A percentile compares a stretch with the other conserved stretches of the same genome.
These are phyloP conservation scores for Poecile atricapillus DNA, from an alignment of 2,113 vertebrate genomes.

Conservation along the genomic window DNA sequence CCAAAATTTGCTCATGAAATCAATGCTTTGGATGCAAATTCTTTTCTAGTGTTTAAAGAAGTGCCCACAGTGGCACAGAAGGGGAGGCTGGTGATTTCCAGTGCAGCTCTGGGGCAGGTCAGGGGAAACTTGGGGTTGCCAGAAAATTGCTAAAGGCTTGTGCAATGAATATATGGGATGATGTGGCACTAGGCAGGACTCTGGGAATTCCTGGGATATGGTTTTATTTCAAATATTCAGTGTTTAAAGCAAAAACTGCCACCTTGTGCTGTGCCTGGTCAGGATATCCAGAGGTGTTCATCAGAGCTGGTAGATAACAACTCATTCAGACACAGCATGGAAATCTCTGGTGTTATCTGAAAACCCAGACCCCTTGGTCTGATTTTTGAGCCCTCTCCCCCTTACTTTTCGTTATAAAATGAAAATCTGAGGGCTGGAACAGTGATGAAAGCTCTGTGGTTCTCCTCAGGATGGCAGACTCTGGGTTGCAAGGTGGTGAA, in stretches of 20 bases:
- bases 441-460: background rate
- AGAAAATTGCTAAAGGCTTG: background rate
- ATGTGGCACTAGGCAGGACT: background rate
- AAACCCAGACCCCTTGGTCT: background rate
- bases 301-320: background rate
- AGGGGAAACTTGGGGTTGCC: background rate
- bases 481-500: background rate
- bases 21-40: background rate
- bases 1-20: background rate
- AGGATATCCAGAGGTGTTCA: background rate
- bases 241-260: background rate
- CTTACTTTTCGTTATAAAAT: background rate
- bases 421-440: background rate
- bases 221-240: background rate
- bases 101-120: background rate
- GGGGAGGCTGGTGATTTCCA: background rate
- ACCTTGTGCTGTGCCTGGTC: background rate
- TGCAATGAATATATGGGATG: background rate
- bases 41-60: background rate
- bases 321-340: background rate
- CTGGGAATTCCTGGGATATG: background rate
- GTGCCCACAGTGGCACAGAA: background rate
- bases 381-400: background rate
- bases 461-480: background rate
- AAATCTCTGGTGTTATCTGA: background rate